phyloP scores from a whole-genome alignment of 2,113 vertebrate species.

The Mastomys natalensis region DNA sequence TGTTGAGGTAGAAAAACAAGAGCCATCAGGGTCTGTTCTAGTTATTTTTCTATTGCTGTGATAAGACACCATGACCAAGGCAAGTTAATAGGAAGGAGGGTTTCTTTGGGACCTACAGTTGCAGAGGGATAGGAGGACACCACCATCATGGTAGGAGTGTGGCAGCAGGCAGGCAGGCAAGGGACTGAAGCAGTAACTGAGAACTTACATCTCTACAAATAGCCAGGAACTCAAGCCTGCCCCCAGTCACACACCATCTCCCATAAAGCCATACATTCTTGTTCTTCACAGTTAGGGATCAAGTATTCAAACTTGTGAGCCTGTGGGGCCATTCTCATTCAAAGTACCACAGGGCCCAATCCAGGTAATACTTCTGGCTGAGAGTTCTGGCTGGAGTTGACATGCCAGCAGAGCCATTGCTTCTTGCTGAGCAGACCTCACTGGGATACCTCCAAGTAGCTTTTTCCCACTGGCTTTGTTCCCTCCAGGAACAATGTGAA shows the following conservation, averaged over 20 bases:
- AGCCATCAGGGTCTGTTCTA: not conserved
- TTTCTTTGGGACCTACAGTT: not conserved
- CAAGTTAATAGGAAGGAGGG: not conserved
- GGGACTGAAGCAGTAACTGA: not conserved
- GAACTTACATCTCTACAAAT: not conserved
- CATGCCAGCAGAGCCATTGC: not conserved
- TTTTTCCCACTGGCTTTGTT: not conserved
- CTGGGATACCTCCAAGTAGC: too few relatives aligned
- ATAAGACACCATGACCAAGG: not conserved
- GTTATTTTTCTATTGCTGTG: not conserved
- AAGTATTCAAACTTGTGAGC: not conserved
- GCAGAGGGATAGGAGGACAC: not conserved
- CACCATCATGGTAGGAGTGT: not conserved
- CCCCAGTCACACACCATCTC: not conserved
- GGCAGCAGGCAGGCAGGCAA: not conserved
- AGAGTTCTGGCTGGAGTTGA: not conserved
- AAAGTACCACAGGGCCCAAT: not conserved
- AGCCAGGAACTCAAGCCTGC: not conserved
- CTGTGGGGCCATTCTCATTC: not conserved
- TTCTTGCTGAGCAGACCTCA: not conserved
- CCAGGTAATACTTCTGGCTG: not conserved
- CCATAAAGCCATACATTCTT: not conserved
- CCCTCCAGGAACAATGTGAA: not conserved
- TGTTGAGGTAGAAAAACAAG: not conserved
- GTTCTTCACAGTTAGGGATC: not conserved